phyloP scores from a whole-genome alignment of 2,888 invertebrate genomes.

The Graphium colonna region DNA sequence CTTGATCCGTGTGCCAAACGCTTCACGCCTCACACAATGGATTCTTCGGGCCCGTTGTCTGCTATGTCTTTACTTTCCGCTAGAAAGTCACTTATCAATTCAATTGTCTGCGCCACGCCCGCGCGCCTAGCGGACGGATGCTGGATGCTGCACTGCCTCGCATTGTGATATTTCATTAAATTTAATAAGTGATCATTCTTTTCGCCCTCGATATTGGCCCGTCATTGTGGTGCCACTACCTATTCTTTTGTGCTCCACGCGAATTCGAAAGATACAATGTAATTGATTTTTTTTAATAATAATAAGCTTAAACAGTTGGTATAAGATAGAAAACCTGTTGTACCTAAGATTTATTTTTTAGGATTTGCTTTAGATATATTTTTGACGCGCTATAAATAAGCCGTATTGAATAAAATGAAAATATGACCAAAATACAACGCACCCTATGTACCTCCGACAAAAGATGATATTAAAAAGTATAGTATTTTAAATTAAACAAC shows the following conservation, averaged over 20 bases:
- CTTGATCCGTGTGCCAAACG: constrained; percentile 1
- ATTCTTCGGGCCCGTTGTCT: constrained; percentile 17
- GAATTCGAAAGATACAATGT: no score
- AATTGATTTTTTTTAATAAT: no score
- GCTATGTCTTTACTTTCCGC: constrained; percentile 34
- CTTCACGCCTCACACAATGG: constrained; percentile 23
- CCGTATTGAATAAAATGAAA: no score
- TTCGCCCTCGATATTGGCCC: neutral
- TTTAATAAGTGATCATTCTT: constrained; percentile 25
- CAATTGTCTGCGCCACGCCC: constrained; percentile 67
- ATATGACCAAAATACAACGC: no score
- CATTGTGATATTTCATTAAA: constrained; percentile 43
- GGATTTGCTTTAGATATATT: no score
- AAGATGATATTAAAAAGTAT: no score
- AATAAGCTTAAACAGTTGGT: no score
- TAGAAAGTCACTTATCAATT: constrained; percentile 74
- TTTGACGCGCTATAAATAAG: no score
- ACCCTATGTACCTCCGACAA: no score
- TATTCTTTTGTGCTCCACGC: neutral
- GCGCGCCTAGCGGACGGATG: constrained; percentile 32
- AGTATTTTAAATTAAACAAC: no score
- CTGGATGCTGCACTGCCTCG: constrained; percentile 39
- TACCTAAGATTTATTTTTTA: no score
- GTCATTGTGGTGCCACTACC: neutral
- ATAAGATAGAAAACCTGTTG: no score